Conservation (phyloP, 30 jellyfish, hydroid and myxozoan species). For the Euphysa ruthae region DNA sequence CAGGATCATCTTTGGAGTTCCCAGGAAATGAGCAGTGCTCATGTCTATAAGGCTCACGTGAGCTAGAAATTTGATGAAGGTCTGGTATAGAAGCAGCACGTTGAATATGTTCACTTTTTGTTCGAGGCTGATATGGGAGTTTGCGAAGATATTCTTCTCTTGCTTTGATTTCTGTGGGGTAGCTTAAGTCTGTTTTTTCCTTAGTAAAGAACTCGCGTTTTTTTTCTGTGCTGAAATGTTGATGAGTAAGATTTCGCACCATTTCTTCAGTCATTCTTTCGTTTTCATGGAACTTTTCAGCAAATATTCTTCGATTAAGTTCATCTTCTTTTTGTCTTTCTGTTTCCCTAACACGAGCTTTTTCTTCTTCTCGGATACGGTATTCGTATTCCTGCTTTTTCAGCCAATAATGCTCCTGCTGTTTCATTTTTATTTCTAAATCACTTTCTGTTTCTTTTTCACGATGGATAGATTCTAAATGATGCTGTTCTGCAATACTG, state of each 20-base stretch:
- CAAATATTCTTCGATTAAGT: not conserved
- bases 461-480: not conserved
- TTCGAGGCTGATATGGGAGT: conserved; percentile 43
- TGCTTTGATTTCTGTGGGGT: no score
- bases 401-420: not conserved
- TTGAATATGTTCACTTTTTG: conserved; percentile 38
- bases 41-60: no score
- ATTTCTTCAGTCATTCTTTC: conserved; percentile 11
- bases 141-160: not conserved
- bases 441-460: not conserved
- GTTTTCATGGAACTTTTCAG: conserved; percentile 11
- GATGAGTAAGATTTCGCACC: not conserved
- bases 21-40: no score
- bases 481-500: not conserved
- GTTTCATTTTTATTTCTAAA: not conserved
- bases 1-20: no score
- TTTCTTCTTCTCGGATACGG: conserved; percentile 8
- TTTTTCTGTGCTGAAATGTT: no score
- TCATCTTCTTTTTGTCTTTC: not conserved
- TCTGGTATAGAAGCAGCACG: conserved; percentile 81
- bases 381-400: not conserved
- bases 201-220: no score
- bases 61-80: not conserved
- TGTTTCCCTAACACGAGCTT: not conserved
- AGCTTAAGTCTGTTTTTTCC: no score